A percentile compares a stretch with the other conserved stretches of the same genome.
Evolutionary conservation across 2,113 vertebrate species (phyloP).

Genomic region (Eulemur macaco): DNA sequence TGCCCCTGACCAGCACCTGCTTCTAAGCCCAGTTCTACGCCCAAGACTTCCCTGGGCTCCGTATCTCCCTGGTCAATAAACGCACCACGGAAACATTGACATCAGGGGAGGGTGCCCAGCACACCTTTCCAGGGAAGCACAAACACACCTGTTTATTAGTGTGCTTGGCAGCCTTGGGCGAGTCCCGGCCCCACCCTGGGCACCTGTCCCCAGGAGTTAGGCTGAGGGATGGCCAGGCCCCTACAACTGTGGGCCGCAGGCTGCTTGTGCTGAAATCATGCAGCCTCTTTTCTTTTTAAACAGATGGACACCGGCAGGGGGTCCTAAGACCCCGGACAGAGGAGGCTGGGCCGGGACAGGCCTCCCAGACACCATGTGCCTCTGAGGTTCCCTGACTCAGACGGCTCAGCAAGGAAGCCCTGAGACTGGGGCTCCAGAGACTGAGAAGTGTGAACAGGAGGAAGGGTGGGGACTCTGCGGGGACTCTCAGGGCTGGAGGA

Average conservation of each 20-base stretch:
- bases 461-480: not conserved
- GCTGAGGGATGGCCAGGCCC: not conserved
- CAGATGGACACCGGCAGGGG: not conserved
- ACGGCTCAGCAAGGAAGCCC: not conserved
- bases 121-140: not conserved
- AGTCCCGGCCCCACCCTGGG: not conserved
- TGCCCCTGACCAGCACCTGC: not conserved
- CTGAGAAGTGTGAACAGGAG: rapidly evolving
- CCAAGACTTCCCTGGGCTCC: not conserved
- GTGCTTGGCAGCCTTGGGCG: not conserved
- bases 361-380: rapidly evolving
- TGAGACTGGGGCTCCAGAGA: not conserved
- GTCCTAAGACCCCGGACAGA: not conserved
- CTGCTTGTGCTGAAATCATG: not conserved
- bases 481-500: not conserved
- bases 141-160: not conserved
- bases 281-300: not conserved
- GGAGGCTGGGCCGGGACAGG: not conserved
- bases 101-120: rapidly evolving
- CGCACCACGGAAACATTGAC: not conserved
- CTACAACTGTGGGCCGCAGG: not conserved
- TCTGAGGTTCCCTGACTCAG: not conserved
- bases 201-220: not conserved
- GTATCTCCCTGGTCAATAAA: conserved; percentile 17
- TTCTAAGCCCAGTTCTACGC: not conserved